Evolutionary conservation across 2,113 vertebrate species (phyloP).

Genomic region (Neoarius graeffei): DNA sequence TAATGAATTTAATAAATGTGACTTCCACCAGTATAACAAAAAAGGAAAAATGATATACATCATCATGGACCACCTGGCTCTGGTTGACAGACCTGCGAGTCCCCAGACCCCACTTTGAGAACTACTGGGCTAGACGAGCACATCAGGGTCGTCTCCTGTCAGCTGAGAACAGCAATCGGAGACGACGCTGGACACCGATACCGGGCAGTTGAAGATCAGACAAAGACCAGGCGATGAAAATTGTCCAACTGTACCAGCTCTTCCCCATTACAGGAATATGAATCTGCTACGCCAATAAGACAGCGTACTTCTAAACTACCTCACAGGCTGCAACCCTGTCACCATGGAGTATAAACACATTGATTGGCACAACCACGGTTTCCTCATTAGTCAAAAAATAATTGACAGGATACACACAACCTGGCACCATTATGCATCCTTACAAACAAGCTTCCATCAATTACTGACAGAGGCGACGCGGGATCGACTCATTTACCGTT

Average conservation of each 20-base stretch:
- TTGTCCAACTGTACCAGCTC: background rate
- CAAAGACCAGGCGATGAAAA: background rate
- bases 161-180: background rate
- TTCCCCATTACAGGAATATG: background rate
- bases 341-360: background rate
- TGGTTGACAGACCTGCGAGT: no score
- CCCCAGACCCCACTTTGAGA: background rate
- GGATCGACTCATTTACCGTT: conserved; percentile 42
- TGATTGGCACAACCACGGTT: conserved; percentile 20
- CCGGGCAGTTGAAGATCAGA: no score
- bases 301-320: background rate
- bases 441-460: conserved; percentile 42
- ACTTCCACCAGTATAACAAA: no score
- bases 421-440: conserved; percentile 30
- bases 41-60: no score
- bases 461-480: conserved; percentile 34
- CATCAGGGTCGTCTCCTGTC: background rate
- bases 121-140: no score
- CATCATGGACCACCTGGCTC: no score
- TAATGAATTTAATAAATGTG: no score
- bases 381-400: conserved; percentile 48
- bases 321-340: background rate
- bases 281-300: conserved; percentile 4
- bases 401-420: conserved; percentile 43
- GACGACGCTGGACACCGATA: background rate